phyloP scores from a whole-genome alignment of 2,797 vertebrate species.

The Gallirallus australis region DNA sequence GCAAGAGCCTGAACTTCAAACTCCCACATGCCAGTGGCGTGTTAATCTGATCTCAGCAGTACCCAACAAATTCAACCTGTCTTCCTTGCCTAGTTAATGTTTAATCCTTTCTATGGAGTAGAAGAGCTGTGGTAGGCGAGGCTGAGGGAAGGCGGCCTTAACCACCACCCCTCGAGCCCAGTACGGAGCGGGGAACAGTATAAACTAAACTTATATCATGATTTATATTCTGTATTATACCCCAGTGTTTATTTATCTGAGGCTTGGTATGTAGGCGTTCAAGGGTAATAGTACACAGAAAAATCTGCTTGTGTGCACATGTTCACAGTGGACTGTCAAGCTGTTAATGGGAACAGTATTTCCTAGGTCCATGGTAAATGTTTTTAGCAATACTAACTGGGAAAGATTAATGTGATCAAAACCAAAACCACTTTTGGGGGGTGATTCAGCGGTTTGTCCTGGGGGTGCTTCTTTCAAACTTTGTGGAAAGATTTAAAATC shows the following conservation, averaged over 20 bases:
- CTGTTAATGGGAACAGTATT: neutral
- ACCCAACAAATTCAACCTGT: constrained; percentile 34
- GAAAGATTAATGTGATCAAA: neutral
- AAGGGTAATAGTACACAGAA: neutral
- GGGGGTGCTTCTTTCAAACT: neutral
- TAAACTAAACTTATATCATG: neutral
- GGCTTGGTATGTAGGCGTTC: neutral
- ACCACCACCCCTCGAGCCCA: neutral
- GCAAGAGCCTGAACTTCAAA: constrained; percentile 35
- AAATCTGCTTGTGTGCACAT: neutral
- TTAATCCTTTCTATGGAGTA: constrained; percentile 23
- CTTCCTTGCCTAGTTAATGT: constrained; percentile 50
- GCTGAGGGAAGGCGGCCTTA: neutral
- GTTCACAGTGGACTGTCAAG: neutral
- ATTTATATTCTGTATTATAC: neutral
- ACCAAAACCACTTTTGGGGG: fast-evolving
- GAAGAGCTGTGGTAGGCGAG: neutral
- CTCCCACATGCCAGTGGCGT: neutral
- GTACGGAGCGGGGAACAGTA: neutral
- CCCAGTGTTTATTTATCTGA: neutral
- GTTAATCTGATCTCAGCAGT: constrained; percentile 30
- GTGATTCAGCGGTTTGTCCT: neutral
- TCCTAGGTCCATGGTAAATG: neutral
- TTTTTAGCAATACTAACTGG: neutral
- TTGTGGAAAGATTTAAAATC: neutral